Evolutionary conservation across 2,113 vertebrate genomes (phyloP).

Genomic region (Atrichornis clamosus): DNA sequence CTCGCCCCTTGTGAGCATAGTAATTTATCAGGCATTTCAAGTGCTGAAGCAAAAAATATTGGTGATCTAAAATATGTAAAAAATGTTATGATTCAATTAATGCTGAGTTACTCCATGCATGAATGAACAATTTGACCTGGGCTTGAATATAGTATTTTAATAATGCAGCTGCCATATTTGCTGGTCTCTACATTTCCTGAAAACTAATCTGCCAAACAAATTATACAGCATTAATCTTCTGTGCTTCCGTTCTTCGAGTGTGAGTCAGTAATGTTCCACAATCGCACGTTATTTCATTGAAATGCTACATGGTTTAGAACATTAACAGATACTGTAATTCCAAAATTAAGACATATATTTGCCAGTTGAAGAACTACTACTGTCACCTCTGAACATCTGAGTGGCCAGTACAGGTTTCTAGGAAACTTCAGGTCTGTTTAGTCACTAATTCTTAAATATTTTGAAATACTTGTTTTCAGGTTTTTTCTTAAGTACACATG

Average conservation of each 20-base stretch:
- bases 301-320: neutral
- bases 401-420: neutral
- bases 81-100: slow-evolving; percentile 63
- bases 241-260: slow-evolving; percentile 35
- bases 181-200: slow-evolving; percentile 58
- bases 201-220: slow-evolving; percentile 65
- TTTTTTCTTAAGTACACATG: rapidly evolving
- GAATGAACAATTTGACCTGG: slow-evolving; percentile 61
- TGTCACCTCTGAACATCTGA: neutral
- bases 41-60: slow-evolving; percentile 3
- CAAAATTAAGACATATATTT: neutral
- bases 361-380: neutral
- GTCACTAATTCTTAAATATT: neutral
- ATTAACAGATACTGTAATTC: neutral
- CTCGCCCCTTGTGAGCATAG: neutral
- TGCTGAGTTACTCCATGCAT: slow-evolving; percentile 50
- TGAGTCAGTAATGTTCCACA: slow-evolving; percentile 26
- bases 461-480: neutral
- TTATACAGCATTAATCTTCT: slow-evolving; percentile 27
- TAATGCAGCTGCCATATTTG: slow-evolving; percentile 65
- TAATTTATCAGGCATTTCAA: slow-evolving; percentile 8
- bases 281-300: neutral
- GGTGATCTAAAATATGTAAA: neutral
- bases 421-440: neutral
- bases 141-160: slow-evolving; percentile 45